Percentiles rank a stretch among this genome's conserved stretches.
Evolutionary conservation across 2,113 vertebrate genomes (phyloP).

Genomic region (Lepus timidus): DNA sequence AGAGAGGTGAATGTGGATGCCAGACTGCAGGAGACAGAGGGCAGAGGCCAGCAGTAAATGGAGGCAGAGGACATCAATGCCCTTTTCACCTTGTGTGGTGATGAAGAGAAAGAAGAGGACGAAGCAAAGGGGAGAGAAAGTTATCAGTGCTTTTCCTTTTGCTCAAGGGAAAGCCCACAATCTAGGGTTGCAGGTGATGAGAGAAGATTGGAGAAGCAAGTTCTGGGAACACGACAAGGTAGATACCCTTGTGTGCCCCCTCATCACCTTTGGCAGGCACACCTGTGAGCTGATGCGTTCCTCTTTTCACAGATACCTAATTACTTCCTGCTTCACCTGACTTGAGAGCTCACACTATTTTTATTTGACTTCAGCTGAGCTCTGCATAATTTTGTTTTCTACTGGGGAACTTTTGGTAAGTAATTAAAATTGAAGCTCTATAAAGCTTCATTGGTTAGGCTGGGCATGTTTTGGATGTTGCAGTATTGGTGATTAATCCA

Average conservation of each 20-base stretch:
- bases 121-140: background rate
- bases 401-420: slow-evolving; percentile 11
- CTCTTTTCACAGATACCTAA: background rate
- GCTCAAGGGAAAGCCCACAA: background rate
- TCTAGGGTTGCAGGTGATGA: background rate
- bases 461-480: background rate
- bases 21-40: too few species aligned
- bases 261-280: fast-evolving
- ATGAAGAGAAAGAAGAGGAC: background rate
- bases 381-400: slow-evolving; percentile 65
- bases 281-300: fast-evolving
- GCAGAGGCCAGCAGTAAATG: too few species aligned
- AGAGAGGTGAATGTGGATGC: background rate
- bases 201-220: background rate
- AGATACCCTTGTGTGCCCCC: fast-evolving
- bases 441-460: background rate
- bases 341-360: background rate
- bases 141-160: background rate
- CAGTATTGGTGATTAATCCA: background rate
- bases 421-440: slow-evolving; percentile 31
- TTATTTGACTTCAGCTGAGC: slow-evolving; percentile 36
- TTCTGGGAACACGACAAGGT: too few species aligned
- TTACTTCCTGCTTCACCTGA: background rate
- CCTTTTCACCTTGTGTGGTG: background rate
- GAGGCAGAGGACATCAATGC: fast-evolving